phyloP scores from a whole-genome alignment of 2,113 vertebrate species.

The Anolis sagrei region DNA sequence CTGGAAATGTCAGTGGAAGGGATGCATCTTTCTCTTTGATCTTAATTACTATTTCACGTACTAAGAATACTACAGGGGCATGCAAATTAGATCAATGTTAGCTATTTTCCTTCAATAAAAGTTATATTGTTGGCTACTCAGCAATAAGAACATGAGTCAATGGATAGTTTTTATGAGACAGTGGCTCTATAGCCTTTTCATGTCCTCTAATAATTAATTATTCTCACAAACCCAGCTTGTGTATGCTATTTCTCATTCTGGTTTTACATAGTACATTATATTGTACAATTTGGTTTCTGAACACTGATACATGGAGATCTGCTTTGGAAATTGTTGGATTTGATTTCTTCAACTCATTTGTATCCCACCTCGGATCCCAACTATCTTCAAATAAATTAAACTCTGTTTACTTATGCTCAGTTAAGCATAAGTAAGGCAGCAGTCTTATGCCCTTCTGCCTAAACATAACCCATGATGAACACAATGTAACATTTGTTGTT shows the following conservation, averaged over 20 bases:
- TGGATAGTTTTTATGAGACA: background rate
- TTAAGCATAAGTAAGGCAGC: background rate
- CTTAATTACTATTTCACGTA: background rate
- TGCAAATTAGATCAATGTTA: background rate
- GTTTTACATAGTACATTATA: background rate
- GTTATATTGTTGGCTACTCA: background rate
- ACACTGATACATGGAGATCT: background rate
- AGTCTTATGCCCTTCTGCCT: background rate
- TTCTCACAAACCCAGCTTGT: background rate
- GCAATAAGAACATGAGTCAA: background rate
- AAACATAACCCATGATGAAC: background rate
- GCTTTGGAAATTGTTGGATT: background rate
- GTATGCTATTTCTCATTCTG: background rate
- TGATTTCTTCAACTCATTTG: background rate
- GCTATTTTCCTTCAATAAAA: background rate
- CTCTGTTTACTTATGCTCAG: background rate
- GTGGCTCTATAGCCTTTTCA: background rate
- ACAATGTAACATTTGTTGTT: background rate
- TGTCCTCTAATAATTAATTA: slow-evolving; percentile 1
- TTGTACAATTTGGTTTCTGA: background rate
- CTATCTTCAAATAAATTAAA: background rate
- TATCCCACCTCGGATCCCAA: background rate
- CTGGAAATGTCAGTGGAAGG: background rate
- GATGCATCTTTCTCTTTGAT: background rate
- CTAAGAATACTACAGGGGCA: background rate